Evolutionary conservation across 2,113 vertebrate species (phyloP).

Genomic region (Eira barbara): DNA sequence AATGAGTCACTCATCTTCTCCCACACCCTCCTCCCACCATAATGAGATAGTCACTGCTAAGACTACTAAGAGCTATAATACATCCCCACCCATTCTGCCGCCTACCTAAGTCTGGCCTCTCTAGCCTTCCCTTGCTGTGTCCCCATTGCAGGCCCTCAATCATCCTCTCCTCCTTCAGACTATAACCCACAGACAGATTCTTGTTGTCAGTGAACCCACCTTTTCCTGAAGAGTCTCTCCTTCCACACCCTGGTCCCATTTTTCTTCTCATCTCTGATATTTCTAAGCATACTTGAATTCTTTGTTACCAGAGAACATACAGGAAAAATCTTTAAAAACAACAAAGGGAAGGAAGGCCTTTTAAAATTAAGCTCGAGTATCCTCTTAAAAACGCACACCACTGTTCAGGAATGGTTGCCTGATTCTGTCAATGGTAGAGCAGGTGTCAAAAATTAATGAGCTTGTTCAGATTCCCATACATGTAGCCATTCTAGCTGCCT

Average conservation of each 20-base stretch:
- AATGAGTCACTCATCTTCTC: constrained; percentile 17
- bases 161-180: neutral
- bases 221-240: neutral
- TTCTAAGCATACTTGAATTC: neutral
- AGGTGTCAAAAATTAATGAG: neutral
- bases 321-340: neutral
- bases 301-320: constrained; percentile 25
- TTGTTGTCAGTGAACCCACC: neutral
- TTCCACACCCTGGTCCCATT: neutral
- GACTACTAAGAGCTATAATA: neutral
- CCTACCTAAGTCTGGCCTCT: neutral
- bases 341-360: neutral
- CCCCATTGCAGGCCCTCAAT: neutral
- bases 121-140: neutral
- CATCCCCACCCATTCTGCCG: neutral
- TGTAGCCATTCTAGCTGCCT: neutral
- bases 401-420: neutral
- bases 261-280: constrained; percentile 18
- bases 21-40: neutral
- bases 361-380: neutral
- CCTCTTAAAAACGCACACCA: neutral
- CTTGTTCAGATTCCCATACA: neutral
- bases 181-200: neutral
- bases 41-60: neutral
- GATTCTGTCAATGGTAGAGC: neutral